phyloP scores from a whole-genome alignment of 2,113 vertebrate genomes.

The Ciconia boyciana region DNA sequence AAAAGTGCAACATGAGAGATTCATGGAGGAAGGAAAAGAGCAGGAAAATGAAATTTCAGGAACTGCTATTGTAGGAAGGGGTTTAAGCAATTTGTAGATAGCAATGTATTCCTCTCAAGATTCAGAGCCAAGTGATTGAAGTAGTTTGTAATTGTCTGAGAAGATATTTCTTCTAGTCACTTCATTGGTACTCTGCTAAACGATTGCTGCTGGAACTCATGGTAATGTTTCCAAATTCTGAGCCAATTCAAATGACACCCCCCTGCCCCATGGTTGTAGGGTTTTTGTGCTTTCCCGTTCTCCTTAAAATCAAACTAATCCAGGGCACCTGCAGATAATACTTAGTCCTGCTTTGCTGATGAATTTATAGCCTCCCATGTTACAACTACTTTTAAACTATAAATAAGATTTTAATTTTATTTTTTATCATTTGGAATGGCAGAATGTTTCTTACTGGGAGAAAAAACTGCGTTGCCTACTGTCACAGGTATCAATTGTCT shows the following conservation, averaged over 20 bases:
- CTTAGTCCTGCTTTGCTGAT: not conserved
- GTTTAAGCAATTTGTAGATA: not conserved
- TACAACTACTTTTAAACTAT: not conserved
- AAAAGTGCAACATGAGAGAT: not conserved
- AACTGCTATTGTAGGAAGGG: not conserved
- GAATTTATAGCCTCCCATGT: not conserved
- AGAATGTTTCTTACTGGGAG: not conserved
- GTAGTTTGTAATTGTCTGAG: not conserved
- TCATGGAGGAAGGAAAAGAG: not conserved
- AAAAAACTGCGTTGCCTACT: not conserved
- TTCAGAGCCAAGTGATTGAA: not conserved
- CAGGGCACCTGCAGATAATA: not conserved
- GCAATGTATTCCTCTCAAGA: not conserved
- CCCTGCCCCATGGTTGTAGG: fast-evolving
- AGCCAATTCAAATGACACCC: not conserved
- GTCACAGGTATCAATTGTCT: not conserved
- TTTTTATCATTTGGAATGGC: not conserved
- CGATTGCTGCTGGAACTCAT: not conserved
- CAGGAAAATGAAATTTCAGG: not conserved
- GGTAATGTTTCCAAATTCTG: not conserved
- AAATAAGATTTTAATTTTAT: not conserved
- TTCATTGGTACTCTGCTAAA: not conserved
- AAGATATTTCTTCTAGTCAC: not conserved
- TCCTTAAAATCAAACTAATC: not conserved
- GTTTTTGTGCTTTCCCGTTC: not conserved